Evolutionary conservation across 2,888 invertebrate genomes (phyloP).

Genomic region (Drosophila formosana): DNA sequence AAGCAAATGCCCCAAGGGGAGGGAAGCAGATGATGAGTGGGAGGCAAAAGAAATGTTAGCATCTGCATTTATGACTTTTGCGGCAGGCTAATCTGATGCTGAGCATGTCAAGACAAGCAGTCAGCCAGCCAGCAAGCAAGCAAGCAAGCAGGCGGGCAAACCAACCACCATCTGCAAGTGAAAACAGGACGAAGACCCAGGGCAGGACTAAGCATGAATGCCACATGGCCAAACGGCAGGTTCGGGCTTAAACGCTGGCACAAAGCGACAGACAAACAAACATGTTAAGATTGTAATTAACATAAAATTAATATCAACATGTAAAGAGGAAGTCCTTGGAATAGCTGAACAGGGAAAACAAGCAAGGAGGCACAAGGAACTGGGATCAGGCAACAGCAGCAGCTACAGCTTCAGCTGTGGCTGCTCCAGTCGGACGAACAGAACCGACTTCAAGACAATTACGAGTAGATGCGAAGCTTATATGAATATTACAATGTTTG

Average conservation of each 20-base stretch:
- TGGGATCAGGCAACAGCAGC: background rate
- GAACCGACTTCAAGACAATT: constrained; percentile 7
- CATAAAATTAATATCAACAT: constrained; percentile 79
- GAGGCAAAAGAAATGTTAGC: constrained; percentile 70
- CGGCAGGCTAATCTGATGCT: constrained; percentile 78
- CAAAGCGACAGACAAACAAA: constrained; percentile 50
- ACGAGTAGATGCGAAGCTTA: constrained; percentile 19
- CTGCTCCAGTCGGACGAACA: background rate
- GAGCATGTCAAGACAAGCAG: constrained; percentile 53
- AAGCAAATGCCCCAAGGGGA: constrained; percentile 67
- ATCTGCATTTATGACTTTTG: constrained; percentile 81
- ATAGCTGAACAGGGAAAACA: constrained; percentile 18
- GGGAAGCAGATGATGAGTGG: background rate
- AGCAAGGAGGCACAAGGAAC: constrained; percentile 20
- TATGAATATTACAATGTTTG: constrained; percentile 34
- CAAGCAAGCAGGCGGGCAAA: background rate
- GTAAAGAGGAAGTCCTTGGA: constrained; percentile 33
- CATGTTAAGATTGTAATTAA: constrained; percentile 75
- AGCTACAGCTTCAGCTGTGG: background rate
- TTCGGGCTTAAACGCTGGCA: constrained; percentile 23
- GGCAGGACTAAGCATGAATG: constrained; percentile 17
- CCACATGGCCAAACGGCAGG: constrained; percentile 34
- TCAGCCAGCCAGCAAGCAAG: background rate
- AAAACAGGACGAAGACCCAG: constrained; percentile 17
- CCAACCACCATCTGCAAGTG: constrained; percentile 15